Percentiles rank a stretch among this genome's conserved stretches.
phyloP scores from a whole-genome alignment of 2,113 vertebrate species.

The Porphyrio hochstetteri region DNA sequence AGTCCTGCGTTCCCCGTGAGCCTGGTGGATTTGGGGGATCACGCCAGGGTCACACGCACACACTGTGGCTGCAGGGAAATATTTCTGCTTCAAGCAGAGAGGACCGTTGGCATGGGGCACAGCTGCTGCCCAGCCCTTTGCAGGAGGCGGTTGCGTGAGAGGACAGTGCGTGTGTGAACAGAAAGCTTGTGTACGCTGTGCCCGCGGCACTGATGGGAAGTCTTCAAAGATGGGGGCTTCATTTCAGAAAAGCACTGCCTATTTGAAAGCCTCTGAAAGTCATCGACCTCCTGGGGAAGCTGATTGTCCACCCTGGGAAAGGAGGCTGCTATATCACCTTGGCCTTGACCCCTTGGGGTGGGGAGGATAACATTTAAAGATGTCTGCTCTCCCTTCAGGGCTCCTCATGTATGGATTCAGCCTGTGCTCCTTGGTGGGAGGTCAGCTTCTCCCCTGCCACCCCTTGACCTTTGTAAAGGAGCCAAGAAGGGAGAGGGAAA shows the following conservation, averaged over 20 bases:
- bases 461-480: background rate
- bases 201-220: background rate
- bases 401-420: background rate
- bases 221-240: background rate
- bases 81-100: background rate
- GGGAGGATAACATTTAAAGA: background rate
- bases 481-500: background rate
- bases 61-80: background rate
- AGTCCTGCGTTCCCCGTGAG: background rate
- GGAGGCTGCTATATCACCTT: background rate
- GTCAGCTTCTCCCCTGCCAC: background rate
- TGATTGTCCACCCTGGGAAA: background rate
- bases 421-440: background rate
- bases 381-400: background rate
- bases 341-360: rapidly evolving
- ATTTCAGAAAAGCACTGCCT: background rate
- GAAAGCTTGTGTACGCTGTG: background rate
- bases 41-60: background rate
- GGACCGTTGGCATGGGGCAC: background rate
- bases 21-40: background rate
- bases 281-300: background rate
- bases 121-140: background rate
- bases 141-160: rapidly evolving
- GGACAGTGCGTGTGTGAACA: background rate
- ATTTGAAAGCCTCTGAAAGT: background rate